Evolutionary conservation across 2,797 vertebrate genomes (phyloP).

Genomic region (Coregonus ussuriensis): DNA sequence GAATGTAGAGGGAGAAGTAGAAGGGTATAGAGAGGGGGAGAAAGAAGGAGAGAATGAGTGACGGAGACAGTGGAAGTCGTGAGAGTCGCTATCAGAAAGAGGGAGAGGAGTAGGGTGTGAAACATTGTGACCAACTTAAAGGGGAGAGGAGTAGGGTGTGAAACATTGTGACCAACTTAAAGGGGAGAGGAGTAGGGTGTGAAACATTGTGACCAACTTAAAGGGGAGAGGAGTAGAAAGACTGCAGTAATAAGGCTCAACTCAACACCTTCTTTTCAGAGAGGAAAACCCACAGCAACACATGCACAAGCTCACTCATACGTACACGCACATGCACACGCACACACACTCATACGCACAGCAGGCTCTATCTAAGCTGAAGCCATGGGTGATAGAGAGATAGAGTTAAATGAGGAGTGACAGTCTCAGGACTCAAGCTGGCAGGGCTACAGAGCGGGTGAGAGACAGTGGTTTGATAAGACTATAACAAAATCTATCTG

Average conservation of each 20-base stretch:
- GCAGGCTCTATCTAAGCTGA: slow-evolving; percentile 19
- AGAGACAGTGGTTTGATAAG: slow-evolving; percentile 40
- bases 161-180: neutral
- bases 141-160: slow-evolving; percentile 6
- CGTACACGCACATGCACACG: neutral
- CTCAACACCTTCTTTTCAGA: slow-evolving; percentile 18
- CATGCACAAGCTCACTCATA: slow-evolving; percentile 9
- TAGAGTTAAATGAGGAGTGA: slow-evolving; percentile 33
- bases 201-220: neutral
- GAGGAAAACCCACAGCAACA: neutral
- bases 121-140: neutral
- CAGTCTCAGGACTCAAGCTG: slow-evolving; percentile 15
- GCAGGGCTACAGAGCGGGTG: slow-evolving; percentile 5
- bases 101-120: neutral
- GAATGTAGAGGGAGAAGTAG: neutral
- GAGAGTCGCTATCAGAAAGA: neutral
- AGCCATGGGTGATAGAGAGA: slow-evolving; percentile 34
- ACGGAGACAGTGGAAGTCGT: neutral
- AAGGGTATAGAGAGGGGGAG: neutral
- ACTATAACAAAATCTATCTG: slow-evolving; percentile 45
- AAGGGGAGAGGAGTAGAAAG: slow-evolving; percentile 17
- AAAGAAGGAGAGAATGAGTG: neutral
- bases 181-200: neutral
- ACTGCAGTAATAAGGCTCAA: slow-evolving; percentile 20
- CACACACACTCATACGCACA: slow-evolving; percentile 8